Evolutionary conservation across 2,113 vertebrate genomes (phyloP).

Genomic region (Platysteira castanea): DNA sequence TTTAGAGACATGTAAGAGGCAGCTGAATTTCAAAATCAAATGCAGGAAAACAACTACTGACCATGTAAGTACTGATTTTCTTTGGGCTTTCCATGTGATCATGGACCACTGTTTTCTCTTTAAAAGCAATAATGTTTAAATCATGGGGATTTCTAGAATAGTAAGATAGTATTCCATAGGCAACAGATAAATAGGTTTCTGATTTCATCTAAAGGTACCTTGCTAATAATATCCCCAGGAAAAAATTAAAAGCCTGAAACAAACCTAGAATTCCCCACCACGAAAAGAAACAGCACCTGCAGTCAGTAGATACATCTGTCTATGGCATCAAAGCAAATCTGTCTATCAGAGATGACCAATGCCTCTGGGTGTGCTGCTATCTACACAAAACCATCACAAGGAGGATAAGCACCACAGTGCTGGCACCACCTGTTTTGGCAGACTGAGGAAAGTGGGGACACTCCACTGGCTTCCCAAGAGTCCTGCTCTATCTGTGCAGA

Average conservation of each 20-base stretch:
- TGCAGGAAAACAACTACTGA: background rate
- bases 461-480: background rate
- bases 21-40: background rate
- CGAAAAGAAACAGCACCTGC: background rate
- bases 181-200: background rate
- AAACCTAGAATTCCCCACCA: background rate
- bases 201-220: background rate
- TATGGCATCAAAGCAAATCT: background rate
- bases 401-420: background rate
- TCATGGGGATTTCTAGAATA: background rate
- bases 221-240: background rate
- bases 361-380: accelerated
- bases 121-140: background rate
- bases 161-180: background rate
- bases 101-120: background rate
- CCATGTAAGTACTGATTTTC: background rate
- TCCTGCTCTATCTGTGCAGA: background rate
- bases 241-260: background rate
- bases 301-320: background rate
- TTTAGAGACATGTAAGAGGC: background rate
- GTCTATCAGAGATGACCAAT: background rate
- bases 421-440: background rate
- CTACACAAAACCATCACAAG: background rate
- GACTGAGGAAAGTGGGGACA: background rate
- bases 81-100: too few relatives aligned